These are phyloP conservation scores for Epizoanthus scotinus DNA, from an alignment of 92 coral and sea anemone genomes.

Conservation along the genomic window DNA sequence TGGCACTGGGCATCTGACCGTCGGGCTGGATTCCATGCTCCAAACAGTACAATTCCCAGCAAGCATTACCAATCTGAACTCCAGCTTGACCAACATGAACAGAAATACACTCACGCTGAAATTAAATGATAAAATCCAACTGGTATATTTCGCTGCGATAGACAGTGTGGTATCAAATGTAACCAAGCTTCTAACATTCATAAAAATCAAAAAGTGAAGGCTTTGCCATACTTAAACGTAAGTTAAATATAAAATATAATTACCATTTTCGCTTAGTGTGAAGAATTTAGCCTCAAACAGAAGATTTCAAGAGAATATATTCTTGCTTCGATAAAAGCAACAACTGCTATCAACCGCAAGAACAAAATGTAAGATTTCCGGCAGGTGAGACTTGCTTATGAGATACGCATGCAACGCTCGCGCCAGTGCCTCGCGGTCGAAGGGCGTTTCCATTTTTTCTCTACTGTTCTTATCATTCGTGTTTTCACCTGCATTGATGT, in stretches of 20 bases:
- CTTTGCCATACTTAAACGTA: not conserved
- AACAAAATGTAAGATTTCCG: conserved; percentile 19
- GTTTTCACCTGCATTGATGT: no score
- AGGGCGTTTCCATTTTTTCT: no score
- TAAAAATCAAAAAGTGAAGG: not conserved
- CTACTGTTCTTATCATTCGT: no score
- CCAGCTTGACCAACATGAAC: conserved; percentile 85
- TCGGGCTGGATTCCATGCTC: conserved; percentile 88
- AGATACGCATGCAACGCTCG: no score
- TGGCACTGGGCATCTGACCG: conserved; percentile 88
- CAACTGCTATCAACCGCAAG: conserved; percentile 45
- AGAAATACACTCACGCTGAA: conserved; percentile 85
- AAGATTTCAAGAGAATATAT: not conserved
- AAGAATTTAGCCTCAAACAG: not conserved
- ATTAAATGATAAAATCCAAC: not conserved
- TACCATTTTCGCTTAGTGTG: conserved; percentile 21
- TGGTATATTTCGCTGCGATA: no score
- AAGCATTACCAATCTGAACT: conserved; percentile 79
- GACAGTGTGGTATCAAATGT: no score
- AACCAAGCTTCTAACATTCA: not conserved
- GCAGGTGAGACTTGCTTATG: conserved; percentile 29
- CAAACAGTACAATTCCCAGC: conserved; percentile 88
- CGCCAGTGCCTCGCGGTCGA: no score
- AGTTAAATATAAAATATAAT: not conserved
- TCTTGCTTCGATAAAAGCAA: conserved; percentile 44